Evolutionary conservation across 2,113 vertebrate genomes (phyloP).

Genomic region (Vulpes vulpes): DNA sequence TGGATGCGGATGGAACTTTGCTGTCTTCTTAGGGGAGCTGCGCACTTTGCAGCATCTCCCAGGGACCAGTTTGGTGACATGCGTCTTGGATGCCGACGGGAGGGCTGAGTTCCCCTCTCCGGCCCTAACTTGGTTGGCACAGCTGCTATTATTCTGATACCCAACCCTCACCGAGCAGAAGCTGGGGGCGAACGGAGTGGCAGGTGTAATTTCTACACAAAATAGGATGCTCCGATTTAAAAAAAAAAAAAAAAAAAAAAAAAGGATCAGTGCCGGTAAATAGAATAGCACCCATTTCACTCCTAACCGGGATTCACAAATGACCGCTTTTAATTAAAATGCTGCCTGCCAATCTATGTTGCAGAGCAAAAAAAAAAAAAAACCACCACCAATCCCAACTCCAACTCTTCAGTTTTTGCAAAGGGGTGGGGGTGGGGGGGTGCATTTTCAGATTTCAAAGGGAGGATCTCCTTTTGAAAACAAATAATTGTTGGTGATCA

Average conservation of each 20-base stretch:
- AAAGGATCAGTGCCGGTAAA: conserved; percentile 36
- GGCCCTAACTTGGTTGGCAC: conserved; percentile 25
- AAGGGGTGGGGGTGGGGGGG: conserved; percentile 39
- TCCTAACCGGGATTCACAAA: conserved; percentile 78
- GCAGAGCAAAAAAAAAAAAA: conserved; percentile 71
- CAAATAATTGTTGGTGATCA: conserved; percentile 74
- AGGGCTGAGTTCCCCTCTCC: conserved; percentile 53
- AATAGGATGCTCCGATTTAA: conserved; percentile 71
- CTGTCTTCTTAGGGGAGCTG: too few relatives aligned
- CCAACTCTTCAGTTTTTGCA: conserved; percentile 78
- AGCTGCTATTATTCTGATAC: conserved; percentile 66
- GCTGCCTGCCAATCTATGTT: conserved; percentile 72
- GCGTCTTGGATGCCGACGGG: neutral
- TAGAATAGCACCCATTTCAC: conserved; percentile 65
- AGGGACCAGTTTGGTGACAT: neutral
- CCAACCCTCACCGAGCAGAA: conserved; percentile 35
- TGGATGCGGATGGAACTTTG: neutral
- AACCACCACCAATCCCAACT: too few relatives aligned
- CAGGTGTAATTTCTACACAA: conserved; percentile 76
- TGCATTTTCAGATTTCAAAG: conserved; percentile 84
- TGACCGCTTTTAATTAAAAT: conserved; percentile 82
- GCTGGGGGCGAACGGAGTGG: neutral
- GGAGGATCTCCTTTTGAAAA: conserved; percentile 80
- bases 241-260: neutral
- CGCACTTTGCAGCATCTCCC: neutral